Conservation (phyloP, 2,113 vertebrate genomes). For the Macquaria australasica region DNA sequence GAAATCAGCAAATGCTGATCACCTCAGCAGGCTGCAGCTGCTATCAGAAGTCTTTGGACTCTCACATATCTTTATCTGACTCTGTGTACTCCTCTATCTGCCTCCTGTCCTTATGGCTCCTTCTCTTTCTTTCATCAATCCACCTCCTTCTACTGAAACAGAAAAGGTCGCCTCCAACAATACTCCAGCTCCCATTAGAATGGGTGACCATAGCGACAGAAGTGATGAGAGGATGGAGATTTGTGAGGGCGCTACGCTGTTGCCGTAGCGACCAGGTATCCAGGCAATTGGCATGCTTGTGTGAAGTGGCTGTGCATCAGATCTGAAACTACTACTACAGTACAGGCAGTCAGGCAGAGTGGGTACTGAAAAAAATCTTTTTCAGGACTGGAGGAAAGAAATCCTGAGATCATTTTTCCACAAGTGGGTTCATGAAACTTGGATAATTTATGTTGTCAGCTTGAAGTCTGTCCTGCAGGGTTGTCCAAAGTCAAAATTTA, state of each 20-base stretch:
- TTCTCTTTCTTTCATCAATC: neutral
- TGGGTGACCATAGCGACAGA: constrained; percentile 67
- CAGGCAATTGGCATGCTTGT: constrained; percentile 41
- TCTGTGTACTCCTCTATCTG: neutral
- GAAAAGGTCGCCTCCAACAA: constrained; percentile 18
- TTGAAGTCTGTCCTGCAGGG: neutral
- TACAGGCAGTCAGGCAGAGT: neutral
- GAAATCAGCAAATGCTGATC: neutral
- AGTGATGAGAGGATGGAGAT: constrained; percentile 54
- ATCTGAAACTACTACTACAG: constrained; percentile 2
- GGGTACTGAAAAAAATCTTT: neutral
- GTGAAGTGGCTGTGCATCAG: constrained; percentile 46
- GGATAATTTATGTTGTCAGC: neutral
- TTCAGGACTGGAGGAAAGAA: neutral
- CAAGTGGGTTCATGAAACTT: neutral
- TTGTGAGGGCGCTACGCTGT: constrained; percentile 58
- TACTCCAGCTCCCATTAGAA: constrained; percentile 37
- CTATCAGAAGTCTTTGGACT: neutral
- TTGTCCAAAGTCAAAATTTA: neutral
- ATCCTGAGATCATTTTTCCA: neutral
- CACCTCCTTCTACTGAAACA: neutral
- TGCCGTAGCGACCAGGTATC: constrained; percentile 68
- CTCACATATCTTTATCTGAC: neutral
- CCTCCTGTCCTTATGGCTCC: neutral
- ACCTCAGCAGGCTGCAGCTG: neutral